Base-by-base conservation (phyloP, 2,888 invertebrate genomes). In the Onthophagus sagittarius region DNA sequence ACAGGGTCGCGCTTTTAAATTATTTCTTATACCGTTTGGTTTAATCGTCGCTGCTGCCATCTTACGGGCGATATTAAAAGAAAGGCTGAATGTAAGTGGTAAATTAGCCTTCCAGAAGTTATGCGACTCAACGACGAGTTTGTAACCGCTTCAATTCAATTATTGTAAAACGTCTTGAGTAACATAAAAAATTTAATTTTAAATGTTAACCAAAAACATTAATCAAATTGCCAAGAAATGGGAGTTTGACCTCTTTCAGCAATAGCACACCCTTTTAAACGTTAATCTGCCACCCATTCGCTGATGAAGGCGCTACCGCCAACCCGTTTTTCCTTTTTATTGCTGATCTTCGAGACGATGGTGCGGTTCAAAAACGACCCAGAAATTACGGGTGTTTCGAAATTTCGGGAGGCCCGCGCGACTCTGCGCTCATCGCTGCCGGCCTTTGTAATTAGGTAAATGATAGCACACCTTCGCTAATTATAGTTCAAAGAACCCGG, bases 401-500 rank as follows among this genome's bases (percentile, higher is more conserved):
- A 32, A 32, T 23, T 67, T 31, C 32, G 67, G 39, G 39, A 53
- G 39, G 39, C 39, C 39, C 64, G 11, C 64, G 67, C 67, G 67
- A 31, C 67, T 23, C 23, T 32, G 23, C 53, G 39, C 62, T 69
- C 63, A 63, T n/a, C 63, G 14, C 63, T 9, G 13, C n/a, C 15
- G 67, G 67, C 39, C 39, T 67, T 76, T 79, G 77, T 78, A 80
- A 78, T 79, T 79, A 79, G 77, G 77, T 79, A 78, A 80, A 79
- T 78, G 78, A 79, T 80, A 79, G 79, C 79, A 80, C 78, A 78
- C 78, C 79, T 78, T 80, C 77, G 79, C 79, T 80, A 80, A 79
- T 80, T 80, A 80, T 74, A 77, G 79, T 79, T 79, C 77, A 77
- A 78, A 77, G 78, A 73, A 75, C 63, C 63, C 62, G 62, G 64